Conservation (phyloP, 2,113 vertebrate species). For the Clinocottus analis region DNA sequence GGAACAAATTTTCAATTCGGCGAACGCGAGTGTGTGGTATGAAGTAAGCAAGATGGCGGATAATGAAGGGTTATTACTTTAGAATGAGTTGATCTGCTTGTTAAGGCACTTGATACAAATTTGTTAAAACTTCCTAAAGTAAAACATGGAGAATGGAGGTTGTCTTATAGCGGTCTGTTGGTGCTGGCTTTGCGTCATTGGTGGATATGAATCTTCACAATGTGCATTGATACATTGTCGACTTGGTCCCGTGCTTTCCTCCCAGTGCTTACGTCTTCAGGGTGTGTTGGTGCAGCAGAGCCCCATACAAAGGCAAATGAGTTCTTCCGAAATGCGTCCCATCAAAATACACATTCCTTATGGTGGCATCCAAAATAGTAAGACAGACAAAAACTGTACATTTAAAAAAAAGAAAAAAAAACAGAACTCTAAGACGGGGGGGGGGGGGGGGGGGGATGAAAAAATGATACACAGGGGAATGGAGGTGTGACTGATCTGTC, state of each 20-base stretch:
- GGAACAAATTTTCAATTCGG: constrained; percentile 52
- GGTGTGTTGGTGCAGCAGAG: constrained; percentile 64
- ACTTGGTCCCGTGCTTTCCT: constrained; percentile 75
- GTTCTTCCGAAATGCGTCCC: constrained; percentile 70
- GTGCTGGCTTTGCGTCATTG: constrained; percentile 61
- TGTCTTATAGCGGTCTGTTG: constrained; percentile 41
- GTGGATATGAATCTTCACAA: constrained; percentile 58
- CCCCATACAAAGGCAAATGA: constrained; percentile 68
- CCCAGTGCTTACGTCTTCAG: constrained; percentile 76
- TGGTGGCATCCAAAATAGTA: constrained; percentile 72
- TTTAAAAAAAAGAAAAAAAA: constrained; percentile 37
- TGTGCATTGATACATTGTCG: constrained; percentile 54
- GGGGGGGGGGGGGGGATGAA: constrained; percentile 16
- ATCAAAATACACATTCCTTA: constrained; percentile 71
- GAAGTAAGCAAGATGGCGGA: constrained; percentile 40
- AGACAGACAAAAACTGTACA: constrained; percentile 75
- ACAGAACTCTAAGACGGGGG: constrained; percentile 41
- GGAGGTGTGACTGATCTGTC: constrained; percentile 74
- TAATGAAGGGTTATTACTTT: constrained; percentile 86
- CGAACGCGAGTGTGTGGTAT: constrained; percentile 47
- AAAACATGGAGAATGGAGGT: constrained; percentile 65
- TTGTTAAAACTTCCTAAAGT: constrained; percentile 86
- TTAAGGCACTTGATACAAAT: constrained; percentile 99
- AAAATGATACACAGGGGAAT: constrained; percentile 48
- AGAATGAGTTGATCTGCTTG: constrained; percentile 93